Conservation (phyloP, 1,140 invertebrate species). For the Orchestia grillus region DNA sequence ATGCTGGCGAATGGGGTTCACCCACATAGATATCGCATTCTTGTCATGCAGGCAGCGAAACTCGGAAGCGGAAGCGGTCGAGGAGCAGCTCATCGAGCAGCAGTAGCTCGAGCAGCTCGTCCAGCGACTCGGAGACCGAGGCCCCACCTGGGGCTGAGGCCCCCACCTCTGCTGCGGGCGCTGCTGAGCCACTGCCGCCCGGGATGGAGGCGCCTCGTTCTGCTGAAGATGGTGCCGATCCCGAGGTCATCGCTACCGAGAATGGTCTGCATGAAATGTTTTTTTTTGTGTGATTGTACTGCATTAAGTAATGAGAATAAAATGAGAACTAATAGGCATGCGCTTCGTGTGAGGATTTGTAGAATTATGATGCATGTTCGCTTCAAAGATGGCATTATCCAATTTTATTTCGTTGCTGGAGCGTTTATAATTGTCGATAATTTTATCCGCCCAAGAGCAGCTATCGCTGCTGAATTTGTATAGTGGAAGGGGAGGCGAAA, state of each 20-base stretch:
- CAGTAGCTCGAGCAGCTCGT: constrained; percentile 57
- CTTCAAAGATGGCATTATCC: no score
- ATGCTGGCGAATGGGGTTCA: background rate
- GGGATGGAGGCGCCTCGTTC: constrained; percentile 68
- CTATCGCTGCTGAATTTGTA: no score
- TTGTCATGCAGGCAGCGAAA: background rate
- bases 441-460: no score
- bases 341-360: no score
- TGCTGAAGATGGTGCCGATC: constrained; percentile 63
- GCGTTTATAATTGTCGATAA: no score
- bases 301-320: no score
- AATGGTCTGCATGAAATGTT: background rate
- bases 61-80: constrained; percentile 51
- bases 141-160: constrained; percentile 70
- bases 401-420: no score
- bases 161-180: background rate
- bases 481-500: no score
- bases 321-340: no score
- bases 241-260: constrained; percentile 61
- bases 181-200: constrained; percentile 70
- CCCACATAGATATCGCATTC: background rate
- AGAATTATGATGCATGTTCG: no score
- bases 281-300: background rate
- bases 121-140: constrained; percentile 70
- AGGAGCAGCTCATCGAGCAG: constrained; percentile 51